A percentile compares a stretch with the other conserved stretches of the same genome.
Evolutionary conservation across 2,888 invertebrate genomes (phyloP).

Genomic region (Neoitamus cyanurus): DNA sequence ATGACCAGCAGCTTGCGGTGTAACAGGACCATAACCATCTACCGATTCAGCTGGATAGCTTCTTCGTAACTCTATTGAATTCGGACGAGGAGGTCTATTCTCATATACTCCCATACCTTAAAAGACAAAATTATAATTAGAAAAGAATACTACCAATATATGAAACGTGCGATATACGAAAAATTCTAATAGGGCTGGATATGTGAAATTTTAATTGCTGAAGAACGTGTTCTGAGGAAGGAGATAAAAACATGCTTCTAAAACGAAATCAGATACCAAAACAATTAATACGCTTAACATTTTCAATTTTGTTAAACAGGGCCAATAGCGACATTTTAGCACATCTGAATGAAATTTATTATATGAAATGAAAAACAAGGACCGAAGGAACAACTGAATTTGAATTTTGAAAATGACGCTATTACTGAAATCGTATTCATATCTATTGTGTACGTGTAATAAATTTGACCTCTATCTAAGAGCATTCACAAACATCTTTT

Average conservation of each 20-base stretch:
- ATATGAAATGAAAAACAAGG: neutral
- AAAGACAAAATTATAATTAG: constrained; percentile 52
- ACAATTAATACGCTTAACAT: constrained; percentile 8
- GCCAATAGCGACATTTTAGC: constrained; percentile 9
- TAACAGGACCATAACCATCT: constrained; percentile 63
- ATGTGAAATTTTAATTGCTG: neutral
- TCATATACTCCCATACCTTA: constrained; percentile 71
- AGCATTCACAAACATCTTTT: constrained; percentile 19
- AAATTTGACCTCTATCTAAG: constrained; percentile 25
- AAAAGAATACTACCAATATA: neutral
- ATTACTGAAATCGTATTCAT: constrained; percentile 4
- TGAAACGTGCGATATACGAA: neutral
- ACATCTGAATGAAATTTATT: neutral
- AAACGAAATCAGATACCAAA: constrained; percentile 19
- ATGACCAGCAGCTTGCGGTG: constrained; percentile 58
- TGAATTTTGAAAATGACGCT: neutral
- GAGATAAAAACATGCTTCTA: constrained; percentile 17
- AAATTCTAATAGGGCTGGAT: constrained; percentile 12
- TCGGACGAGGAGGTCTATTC: constrained; percentile 80
- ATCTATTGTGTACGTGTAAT: constrained; percentile 6
- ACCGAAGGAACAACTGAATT: neutral
- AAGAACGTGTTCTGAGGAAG: neutral
- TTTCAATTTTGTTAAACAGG: constrained; percentile 7
- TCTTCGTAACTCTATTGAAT: constrained; percentile 81
- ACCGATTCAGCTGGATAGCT: constrained; percentile 64